A percentile compares a stretch with the other conserved stretches of the same genome.
phyloP scores from a whole-genome alignment of 2,888 invertebrate genomes.

The Hydrotaea diabolus region DNA sequence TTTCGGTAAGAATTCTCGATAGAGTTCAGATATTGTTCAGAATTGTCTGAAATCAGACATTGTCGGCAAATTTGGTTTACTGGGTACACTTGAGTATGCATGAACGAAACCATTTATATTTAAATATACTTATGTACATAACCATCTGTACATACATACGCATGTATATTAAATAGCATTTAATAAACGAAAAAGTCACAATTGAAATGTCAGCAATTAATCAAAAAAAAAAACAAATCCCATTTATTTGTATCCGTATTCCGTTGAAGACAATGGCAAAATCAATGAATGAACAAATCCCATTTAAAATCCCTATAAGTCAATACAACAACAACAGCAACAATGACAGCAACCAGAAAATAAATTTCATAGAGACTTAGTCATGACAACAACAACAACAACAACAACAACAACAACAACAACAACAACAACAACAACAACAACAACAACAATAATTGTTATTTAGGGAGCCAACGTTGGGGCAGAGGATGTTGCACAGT shows the following conservation, averaged over 20 bases:
- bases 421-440: constrained; percentile 34
- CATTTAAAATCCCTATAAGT: constrained; percentile 50
- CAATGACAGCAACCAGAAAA: not conserved
- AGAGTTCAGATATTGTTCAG: too few species aligned
- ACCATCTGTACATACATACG: constrained; percentile 9
- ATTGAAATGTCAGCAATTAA: constrained; percentile 66
- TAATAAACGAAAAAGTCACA: constrained; percentile 49
- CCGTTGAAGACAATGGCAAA: constrained; percentile 9
- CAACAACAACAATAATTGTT: constrained; percentile 1
- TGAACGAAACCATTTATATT: too few species aligned
- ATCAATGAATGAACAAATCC: constrained; percentile 56
- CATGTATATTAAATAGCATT: constrained; percentile 36
- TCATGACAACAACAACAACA: constrained; percentile 29
- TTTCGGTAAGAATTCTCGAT: too few species aligned
- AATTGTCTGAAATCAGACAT: too few species aligned
- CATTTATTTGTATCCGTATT: constrained; percentile 46
- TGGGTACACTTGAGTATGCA: too few species aligned
- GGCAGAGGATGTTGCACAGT: not conserved
- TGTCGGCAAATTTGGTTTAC: too few species aligned
- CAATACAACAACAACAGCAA: constrained; percentile 14
- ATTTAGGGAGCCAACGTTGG: not conserved
- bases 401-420: constrained; percentile 27
- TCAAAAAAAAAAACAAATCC: constrained; percentile 67
- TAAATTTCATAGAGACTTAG: constrained; percentile 47
- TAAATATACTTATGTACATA: not conserved